phyloP scores from a whole-genome alignment of 2,797 vertebrate genomes.

The Paedocypris micromegethes region DNA sequence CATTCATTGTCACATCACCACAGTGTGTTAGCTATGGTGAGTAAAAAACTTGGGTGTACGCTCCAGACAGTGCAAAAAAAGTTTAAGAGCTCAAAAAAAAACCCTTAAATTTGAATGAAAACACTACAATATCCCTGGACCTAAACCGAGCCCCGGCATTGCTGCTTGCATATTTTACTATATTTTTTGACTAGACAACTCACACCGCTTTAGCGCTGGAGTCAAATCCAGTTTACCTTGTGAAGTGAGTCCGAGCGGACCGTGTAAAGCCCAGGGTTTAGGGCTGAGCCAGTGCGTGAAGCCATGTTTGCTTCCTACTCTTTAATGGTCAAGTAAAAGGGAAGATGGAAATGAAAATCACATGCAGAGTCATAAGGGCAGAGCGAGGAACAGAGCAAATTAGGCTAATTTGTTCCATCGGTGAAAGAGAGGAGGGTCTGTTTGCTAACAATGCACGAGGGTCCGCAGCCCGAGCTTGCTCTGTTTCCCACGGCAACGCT shows the following conservation, averaged over 20 bases:
- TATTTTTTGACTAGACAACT: no score
- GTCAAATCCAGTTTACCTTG: background rate
- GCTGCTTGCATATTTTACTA: background rate
- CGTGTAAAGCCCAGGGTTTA: background rate
- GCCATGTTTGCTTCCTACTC: background rate
- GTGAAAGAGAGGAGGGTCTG: slow-evolving; percentile 9
- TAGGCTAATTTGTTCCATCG: slow-evolving; percentile 10
- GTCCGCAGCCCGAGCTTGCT: slow-evolving; percentile 12
- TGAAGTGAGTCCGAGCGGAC: background rate
- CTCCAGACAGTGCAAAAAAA: no score
- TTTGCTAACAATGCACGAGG: slow-evolving; percentile 21
- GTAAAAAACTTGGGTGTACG: no score
- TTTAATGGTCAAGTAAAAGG: slow-evolving; percentile 12
- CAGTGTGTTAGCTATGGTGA: no score
- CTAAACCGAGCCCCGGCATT: background rate
- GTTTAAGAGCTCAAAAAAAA: no score
- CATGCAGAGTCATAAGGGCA: slow-evolving; percentile 8
- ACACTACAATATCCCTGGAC: background rate
- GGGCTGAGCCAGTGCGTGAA: background rate
- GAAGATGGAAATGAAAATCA: slow-evolving; percentile 6
- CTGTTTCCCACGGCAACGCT: background rate
- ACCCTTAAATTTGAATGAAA: background rate
- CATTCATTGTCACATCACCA: no score
- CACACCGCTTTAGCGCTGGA: background rate
- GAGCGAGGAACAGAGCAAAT: slow-evolving; percentile 5